phyloP scores from a whole-genome alignment of 2,888 invertebrate genomes.

The Tineola bisselliella region DNA sequence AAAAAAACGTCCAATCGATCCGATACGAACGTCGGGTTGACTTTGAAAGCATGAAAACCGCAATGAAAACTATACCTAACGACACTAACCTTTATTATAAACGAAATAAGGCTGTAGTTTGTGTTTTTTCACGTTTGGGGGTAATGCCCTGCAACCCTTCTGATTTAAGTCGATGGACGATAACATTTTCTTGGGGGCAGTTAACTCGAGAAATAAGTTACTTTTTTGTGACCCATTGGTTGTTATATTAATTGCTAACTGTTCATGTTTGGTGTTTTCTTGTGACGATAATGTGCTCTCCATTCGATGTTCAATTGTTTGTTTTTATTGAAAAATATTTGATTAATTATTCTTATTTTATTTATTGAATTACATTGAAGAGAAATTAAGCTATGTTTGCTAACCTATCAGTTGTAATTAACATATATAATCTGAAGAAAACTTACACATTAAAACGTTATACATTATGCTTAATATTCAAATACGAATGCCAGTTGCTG shows the following conservation, averaged over 20 bases:
- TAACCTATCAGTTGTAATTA: background rate
- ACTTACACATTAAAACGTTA: too few species aligned
- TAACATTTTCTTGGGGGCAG: background rate
- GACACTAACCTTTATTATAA: background rate
- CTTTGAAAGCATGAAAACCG: background rate
- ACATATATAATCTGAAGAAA: too few species aligned
- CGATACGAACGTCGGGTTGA: background rate
- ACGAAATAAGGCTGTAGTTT: background rate
- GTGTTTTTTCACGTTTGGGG: background rate
- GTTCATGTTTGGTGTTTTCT: conserved; percentile 1
- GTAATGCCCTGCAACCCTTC: conserved; percentile 11
- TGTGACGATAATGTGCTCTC: background rate
- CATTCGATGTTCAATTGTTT: background rate
- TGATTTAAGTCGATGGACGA: conserved; percentile 11
- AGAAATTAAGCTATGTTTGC: background rate
- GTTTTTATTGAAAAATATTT: too few species aligned
- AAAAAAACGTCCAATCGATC: background rate
- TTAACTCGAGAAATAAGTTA: background rate
- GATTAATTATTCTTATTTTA: background rate
- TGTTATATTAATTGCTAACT: conserved; percentile 2
- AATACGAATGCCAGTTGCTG: too few species aligned
- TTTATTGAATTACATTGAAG: too few species aligned
- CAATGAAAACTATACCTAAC: background rate
- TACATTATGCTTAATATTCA: too few species aligned
- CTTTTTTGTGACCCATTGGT: conserved; percentile 9